phyloP scores from a whole-genome alignment of 2,113 vertebrate genomes.

The Psilopogon haemacephalus region DNA sequence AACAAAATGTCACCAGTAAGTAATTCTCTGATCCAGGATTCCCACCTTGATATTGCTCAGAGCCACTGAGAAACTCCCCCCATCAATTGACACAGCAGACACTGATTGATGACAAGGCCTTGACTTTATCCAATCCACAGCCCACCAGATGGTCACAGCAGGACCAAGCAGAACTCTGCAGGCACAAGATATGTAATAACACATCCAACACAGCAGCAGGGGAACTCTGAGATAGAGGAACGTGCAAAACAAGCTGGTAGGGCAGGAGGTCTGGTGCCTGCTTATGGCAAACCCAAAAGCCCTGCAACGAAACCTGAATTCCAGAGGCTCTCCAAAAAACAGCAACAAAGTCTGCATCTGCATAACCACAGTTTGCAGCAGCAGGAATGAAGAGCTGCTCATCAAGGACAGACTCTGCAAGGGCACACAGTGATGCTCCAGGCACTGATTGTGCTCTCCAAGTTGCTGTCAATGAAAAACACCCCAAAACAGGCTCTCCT shows the following conservation, averaged over 20 bases:
- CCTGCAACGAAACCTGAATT: not conserved
- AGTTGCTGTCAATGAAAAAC: not conserved
- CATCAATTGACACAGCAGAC: not conserved
- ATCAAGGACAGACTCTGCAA: not conserved
- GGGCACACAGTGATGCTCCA: not conserved
- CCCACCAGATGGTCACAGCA: not conserved
- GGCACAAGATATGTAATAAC: not conserved
- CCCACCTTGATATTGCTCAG: not conserved
- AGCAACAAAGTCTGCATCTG: not conserved
- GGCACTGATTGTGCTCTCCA: not conserved
- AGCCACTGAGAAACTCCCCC: not conserved
- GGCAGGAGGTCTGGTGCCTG: not conserved
- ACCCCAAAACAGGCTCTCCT: not conserved
- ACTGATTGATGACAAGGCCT: not conserved
- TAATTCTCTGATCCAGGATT: not conserved
- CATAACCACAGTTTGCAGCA: not conserved
- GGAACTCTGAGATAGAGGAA: not conserved
- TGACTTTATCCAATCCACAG: not conserved
- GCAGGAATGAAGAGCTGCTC: not conserved
- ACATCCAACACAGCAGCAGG: not conserved
- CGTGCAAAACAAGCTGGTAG: not conserved
- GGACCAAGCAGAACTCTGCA: not conserved
- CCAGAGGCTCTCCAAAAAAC: not conserved
- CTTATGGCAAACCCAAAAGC: not conserved
- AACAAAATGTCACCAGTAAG: not conserved